Evolutionary conservation across 92 coral and sea anemone genomes (phyloP), one percentile per base, ranked within the genome.

Genomic region (Pocillopora meandrina): DNA sequence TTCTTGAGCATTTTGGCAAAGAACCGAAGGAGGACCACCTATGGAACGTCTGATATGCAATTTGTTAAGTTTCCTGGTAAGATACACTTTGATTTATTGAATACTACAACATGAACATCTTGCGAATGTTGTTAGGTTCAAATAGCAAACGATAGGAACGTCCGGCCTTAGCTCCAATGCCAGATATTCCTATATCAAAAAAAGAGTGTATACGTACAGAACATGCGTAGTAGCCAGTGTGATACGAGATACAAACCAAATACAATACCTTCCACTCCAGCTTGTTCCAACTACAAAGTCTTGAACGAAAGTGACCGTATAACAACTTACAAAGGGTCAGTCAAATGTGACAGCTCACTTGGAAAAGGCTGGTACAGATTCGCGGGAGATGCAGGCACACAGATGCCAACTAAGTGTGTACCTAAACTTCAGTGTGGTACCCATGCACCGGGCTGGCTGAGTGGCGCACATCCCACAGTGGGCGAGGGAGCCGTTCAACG

Each of bases 391-490:
- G 77, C 77, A 52, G 77, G 77, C 16, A 73, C 15, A 10, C 15
- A n/a, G 61, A 73, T 73, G 77, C 35, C 77, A 47, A 60, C 49
- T 23, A 19, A 56, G 20, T 3, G 33, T 47, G 77, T 73, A 0
- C 77, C 77, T 33, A 52, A 15, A n/a, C 5, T 10, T 9, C 62
- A 56, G 14, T 73, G 77, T n/a, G 77, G 77, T 49, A 73, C 77
- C 17, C 77, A 73, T 12, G 61, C 77, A 3, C 61, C 77, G 5
- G 77, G 77, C 5, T 73, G 77, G 77, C 77, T 73, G 6, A 23
- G 20, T 49, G 77, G 77, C 5, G 34, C 77, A 2, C 77, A 73
- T 52, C 77, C 77, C n/a, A 52, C 62, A 18, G 77, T 56, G 31
- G 31, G 31, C 6, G 61, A 73, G n/a, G 60, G 61, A 10, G 9